These are phyloP conservation scores for Ctena decussata DNA, from an alignment of 2,888 invertebrate genomes.

Conservation along the genomic window DNA sequence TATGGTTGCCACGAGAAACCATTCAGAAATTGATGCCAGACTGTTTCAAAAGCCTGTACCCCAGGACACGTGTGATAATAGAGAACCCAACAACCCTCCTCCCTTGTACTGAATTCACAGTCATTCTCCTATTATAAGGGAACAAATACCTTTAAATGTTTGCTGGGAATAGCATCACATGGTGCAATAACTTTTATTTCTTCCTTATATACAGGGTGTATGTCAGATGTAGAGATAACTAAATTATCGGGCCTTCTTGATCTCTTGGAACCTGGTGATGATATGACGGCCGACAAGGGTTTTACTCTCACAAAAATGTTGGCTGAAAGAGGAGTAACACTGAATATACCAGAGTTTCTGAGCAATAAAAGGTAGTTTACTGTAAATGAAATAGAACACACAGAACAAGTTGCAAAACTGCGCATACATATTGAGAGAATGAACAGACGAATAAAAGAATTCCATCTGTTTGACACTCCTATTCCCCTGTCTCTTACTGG, in stretches of 20 bases:
- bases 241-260: conserved; percentile 38
- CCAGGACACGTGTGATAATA: conserved; percentile 24
- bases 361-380: not conserved
- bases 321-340: conserved; percentile 3
- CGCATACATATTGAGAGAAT: conserved; percentile 23
- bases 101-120: conserved; percentile 24
- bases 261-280: conserved; percentile 40
- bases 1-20: conserved; percentile 22
- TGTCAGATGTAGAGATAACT: conserved; percentile 57
- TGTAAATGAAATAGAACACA: not conserved
- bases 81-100: conserved; percentile 22
- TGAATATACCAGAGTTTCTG: conserved; percentile 25
- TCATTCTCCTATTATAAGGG: conserved; percentile 38
- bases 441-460: conserved; percentile 26
- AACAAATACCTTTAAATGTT: conserved; percentile 21
- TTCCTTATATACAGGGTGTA: conserved; percentile 23
- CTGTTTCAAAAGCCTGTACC: conserved; percentile 30
- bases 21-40: conserved; percentile 41
- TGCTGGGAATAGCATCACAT: conserved; percentile 26
- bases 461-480: conserved; percentile 24
- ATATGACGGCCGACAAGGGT: conserved; percentile 37
- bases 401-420: conserved; percentile 18
- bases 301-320: conserved; percentile 37
- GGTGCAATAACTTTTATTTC: conserved; percentile 40
- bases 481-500: conserved; percentile 28